phyloP scores from a whole-genome alignment of 2,113 vertebrate genomes.

The Ursus arctos region DNA sequence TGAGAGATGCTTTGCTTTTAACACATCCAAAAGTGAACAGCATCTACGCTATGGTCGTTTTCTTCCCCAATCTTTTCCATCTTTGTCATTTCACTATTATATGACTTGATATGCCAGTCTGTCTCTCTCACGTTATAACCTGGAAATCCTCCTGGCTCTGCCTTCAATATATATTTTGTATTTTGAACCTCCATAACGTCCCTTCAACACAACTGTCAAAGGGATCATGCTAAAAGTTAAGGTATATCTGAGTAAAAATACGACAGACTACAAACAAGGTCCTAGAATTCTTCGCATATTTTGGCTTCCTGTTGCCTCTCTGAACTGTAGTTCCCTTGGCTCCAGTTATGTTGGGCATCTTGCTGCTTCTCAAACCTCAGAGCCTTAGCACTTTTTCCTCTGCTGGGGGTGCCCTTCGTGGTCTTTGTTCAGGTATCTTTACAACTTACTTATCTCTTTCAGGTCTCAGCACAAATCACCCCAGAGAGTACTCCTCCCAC shows the following conservation, averaged over 20 bases:
- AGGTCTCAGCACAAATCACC: neutral
- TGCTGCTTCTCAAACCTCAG: neutral
- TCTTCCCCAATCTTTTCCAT: neutral
- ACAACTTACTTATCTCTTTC: neutral
- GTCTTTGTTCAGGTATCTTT: neutral
- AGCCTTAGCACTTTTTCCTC: neutral
- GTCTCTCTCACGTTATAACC: neutral
- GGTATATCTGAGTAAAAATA: neutral
- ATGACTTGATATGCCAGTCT: neutral
- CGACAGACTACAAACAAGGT: neutral
- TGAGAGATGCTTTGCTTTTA: neutral
- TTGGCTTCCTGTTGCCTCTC: neutral
- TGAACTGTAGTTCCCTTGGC: neutral
- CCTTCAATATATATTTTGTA: neutral
- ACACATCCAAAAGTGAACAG: neutral
- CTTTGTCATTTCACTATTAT: neutral
- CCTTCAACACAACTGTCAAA: neutral
- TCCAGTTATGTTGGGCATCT: neutral
- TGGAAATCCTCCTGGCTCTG: neutral
- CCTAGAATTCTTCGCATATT: neutral
- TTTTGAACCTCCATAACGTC: neutral
- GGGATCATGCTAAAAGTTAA: neutral
- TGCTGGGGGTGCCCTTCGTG: neutral
- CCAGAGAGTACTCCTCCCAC: neutral
- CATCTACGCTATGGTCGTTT: neutral